phyloP scores from a whole-genome alignment of 2,888 invertebrate genomes.

The Lymantria monacha region DNA sequence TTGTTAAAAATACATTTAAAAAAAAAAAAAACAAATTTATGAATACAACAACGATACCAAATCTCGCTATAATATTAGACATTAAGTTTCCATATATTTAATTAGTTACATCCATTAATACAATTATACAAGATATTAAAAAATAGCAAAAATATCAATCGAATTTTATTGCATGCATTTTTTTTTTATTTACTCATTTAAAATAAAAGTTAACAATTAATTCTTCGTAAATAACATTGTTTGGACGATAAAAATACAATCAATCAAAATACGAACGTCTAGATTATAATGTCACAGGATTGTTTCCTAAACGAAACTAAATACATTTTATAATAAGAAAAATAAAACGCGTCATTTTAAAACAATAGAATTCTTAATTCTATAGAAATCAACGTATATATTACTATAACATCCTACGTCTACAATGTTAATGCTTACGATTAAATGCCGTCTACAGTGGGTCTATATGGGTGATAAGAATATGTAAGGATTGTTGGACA shows the following conservation, averaged over 20 bases:
- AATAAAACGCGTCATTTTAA: constrained; percentile 52
- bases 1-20: constrained; percentile 65
- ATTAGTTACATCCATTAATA: constrained; percentile 42
- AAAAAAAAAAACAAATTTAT: constrained; percentile 52
- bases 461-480: constrained; percentile 39
- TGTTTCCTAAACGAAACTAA: constrained; percentile 28
- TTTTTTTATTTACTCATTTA: too few relatives aligned
- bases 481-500: neutral
- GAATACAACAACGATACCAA: constrained; percentile 65
- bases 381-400: constrained; percentile 81
- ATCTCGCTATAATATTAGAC: constrained; percentile 58
- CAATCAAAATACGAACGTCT: constrained; percentile 27
- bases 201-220: constrained; percentile 68
- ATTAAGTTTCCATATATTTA: constrained; percentile 35
- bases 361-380: constrained; percentile 72
- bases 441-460: constrained; percentile 76
- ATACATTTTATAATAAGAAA: constrained; percentile 39
- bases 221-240: constrained; percentile 61
- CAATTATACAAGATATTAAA: constrained; percentile 50
- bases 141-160: constrained; percentile 76
- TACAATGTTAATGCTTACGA: constrained; percentile 72
- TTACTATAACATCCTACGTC: constrained; percentile 77
- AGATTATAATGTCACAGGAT: constrained; percentile 31
- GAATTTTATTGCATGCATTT: constrained; percentile 76
- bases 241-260: constrained; percentile 55